Conservation (phyloP, 2,113 vertebrate species). For the Egretta garzetta region DNA sequence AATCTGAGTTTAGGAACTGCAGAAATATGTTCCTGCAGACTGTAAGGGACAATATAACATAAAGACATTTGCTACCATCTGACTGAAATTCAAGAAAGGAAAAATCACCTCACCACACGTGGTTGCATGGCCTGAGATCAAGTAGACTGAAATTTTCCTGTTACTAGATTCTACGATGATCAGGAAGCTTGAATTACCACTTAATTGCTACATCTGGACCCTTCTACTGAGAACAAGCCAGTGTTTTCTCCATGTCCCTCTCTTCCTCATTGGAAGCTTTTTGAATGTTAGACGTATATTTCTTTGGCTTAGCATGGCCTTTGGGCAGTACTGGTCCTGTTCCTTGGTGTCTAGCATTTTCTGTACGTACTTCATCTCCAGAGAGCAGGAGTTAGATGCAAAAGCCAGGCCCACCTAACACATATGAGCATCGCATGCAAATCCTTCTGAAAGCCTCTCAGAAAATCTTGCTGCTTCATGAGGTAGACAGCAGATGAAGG, state of each 20-base stretch:
- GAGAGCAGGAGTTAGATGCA: neutral
- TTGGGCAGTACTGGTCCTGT: neutral
- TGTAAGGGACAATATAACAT: slow-evolving; percentile 3
- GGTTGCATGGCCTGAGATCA: slow-evolving; percentile 16
- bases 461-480: neutral
- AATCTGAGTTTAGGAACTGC: neutral
- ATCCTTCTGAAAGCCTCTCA: neutral
- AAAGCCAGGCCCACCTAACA: neutral
- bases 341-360: neutral
- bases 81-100: slow-evolving; percentile 18
- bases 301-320: neutral
- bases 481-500: neutral
- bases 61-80: slow-evolving; percentile 3
- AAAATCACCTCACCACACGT: neutral
- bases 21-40: slow-evolving; percentile 11
- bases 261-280: neutral
- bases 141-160: slow-evolving; percentile 9
- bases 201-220: neutral
- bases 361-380: neutral
- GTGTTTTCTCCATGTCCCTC: neutral
- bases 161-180: slow-evolving; percentile 27
- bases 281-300: neutral
- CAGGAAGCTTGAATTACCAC: neutral
- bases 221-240: neutral
- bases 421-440: neutral